Evolutionary conservation across 1,140 invertebrate genomes (phyloP), one percentile per base, ranked within the genome.

Genomic region (Cheumatopsyche charites): DNA sequence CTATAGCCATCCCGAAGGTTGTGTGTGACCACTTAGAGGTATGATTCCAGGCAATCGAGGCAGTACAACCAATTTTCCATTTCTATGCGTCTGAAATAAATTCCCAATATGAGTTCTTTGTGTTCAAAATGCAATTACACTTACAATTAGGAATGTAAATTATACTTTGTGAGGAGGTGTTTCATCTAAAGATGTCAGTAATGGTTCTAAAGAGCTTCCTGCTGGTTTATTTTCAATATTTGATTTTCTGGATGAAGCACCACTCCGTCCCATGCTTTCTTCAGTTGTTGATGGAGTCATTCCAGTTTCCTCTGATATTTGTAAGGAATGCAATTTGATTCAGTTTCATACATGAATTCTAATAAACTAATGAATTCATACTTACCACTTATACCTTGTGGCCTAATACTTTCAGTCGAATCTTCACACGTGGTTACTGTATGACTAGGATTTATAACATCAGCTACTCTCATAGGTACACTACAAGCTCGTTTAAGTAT

Each of bases 31-130:
- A 71, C 87, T 86, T 62, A 89, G 82, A 29, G 88, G 88, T 75
- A 89, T 88, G 74, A 89, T 87, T 6, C 87, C 87, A 7, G 87
- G 84, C 49, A 89, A 78, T 70, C 86, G 85, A 36, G 87, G 86
- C 55, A 87, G 69, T 41, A 71, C 71, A 58, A 74, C 55, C 62
- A 74, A 67, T 66, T 75, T 74, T 45, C 73, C 74, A 72, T 78
- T 78, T 15, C 70, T 73, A 19, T 78, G 77, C 9, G 74, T 63
- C 72, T 76, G 68, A 29, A 69, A 75, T 49, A 13, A 67, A 55
- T 23, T 5, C n/a, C n/a, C 15, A 42, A 11, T 62, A 62, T 62
- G 9, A 62, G 9, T 62, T 5, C 15, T 13, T 19, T 15, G 15
- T 42, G 12, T 42, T n/a, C n/a, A n/a, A n/a, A n/a, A n/a, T n/a